These are phyloP conservation scores for Tenualosa ilisha DNA, from an alignment of 2,797 vertebrate species.

Conservation along the genomic window DNA sequence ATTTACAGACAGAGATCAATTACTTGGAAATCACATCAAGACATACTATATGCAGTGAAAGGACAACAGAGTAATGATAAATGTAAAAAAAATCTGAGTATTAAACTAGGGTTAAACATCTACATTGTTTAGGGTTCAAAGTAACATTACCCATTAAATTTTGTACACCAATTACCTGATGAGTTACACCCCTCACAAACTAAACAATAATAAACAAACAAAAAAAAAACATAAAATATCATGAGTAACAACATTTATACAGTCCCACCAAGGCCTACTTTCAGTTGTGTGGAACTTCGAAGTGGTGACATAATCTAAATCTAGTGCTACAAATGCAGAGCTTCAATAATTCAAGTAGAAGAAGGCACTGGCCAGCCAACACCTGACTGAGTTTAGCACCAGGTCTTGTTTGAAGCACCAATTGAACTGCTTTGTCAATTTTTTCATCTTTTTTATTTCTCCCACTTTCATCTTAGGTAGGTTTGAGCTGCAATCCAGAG, in stretches of 20 bases:
- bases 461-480: constrained; percentile 24
- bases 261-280: not conserved
- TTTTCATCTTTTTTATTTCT: constrained; percentile 34
- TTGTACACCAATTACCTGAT: not conserved
- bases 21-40: not conserved
- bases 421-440: constrained; percentile 30
- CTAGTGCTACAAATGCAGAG: not conserved
- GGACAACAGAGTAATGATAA: not conserved
- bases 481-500: constrained; percentile 49
- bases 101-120: not conserved
- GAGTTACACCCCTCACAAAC: not conserved
- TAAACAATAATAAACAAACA: not conserved
- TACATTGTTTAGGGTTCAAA: not conserved
- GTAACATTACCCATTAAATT: not conserved
- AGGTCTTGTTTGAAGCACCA: constrained; percentile 54
- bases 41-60: not conserved
- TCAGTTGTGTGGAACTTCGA: not conserved
- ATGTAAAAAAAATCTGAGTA: not conserved
- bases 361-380: constrained; percentile 63
- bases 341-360: constrained; percentile 61
- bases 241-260: not conserved
- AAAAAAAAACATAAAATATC: not conserved
- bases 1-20: not conserved
- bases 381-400: constrained; percentile 67
- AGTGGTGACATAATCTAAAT: not conserved